A percentile compares a stretch with the other conserved stretches of the same genome.
phyloP scores from a whole-genome alignment of 2,797 vertebrate species.

The Acanthopagrus latus region DNA sequence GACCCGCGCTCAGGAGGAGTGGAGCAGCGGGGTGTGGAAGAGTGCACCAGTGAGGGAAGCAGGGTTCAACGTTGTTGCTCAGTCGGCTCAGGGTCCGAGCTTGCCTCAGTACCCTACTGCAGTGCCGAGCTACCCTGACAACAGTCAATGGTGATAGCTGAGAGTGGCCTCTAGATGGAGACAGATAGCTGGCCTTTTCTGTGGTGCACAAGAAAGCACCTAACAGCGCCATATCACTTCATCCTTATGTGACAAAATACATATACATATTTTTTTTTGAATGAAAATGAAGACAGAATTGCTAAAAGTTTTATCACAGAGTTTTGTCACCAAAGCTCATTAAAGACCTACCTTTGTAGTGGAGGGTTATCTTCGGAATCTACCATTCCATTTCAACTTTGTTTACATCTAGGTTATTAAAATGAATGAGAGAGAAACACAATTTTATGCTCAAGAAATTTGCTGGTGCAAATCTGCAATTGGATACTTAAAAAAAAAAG shows the following conservation, averaged over 20 bases:
- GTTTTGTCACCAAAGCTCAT: slow-evolving; percentile 26
- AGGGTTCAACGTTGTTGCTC: slow-evolving; percentile 88
- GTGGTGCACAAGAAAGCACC: slow-evolving; percentile 15
- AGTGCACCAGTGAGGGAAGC: slow-evolving; percentile 88
- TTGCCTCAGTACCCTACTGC: slow-evolving; percentile 93
- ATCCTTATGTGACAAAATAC: slow-evolving; percentile 29
- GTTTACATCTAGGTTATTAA: slow-evolving; percentile 64
- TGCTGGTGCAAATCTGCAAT: slow-evolving; percentile 6
- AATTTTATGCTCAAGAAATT: slow-evolving; percentile 22
- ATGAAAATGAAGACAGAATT: slow-evolving; percentile 25
- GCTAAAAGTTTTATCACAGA: slow-evolving; percentile 25
- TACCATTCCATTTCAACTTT: slow-evolving; percentile 66
- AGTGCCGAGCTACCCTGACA: slow-evolving; percentile 91
- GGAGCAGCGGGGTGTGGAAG: slow-evolving; percentile 91
- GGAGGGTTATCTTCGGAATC: slow-evolving; percentile 21
- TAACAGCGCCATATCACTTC: slow-evolving; percentile 40
- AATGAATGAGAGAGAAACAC: slow-evolving; percentile 28
- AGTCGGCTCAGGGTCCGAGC: slow-evolving; percentile 82
- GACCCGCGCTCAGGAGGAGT: slow-evolving; percentile 93
- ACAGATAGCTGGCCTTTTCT: slow-evolving; percentile 44
- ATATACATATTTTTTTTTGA: slow-evolving; percentile 30
- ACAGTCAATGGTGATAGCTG: slow-evolving; percentile 87
- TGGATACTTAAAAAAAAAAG: slow-evolving; percentile 26
- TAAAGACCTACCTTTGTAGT: slow-evolving; percentile 10
- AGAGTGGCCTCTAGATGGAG: slow-evolving; percentile 67